Conservation (phyloP, 2,888 invertebrate genomes). For the Gari tellinella region DNA sequence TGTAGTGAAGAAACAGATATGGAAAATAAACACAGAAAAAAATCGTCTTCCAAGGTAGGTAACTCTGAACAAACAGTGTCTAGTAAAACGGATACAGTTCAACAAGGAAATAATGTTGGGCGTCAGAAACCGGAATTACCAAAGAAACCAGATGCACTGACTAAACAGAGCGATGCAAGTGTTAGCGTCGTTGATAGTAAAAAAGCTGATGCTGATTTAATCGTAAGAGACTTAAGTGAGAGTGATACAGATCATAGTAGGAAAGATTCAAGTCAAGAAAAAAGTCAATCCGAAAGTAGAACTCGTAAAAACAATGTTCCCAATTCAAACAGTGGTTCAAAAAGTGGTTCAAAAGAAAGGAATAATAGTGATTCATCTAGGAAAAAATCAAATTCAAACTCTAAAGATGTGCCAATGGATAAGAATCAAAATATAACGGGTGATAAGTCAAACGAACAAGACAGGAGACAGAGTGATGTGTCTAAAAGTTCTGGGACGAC, state of each 20-base stretch:
- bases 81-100: neutral
- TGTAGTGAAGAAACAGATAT: slow-evolving; percentile 40
- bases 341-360: slow-evolving; percentile 29
- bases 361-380: slow-evolving; percentile 10
- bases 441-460: no score
- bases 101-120: slow-evolving; percentile 23
- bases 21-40: slow-evolving; percentile 30
- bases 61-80: slow-evolving; percentile 18
- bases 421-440: slow-evolving; percentile 58
- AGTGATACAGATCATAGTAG: slow-evolving; percentile 40
- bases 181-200: neutral
- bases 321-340: slow-evolving; percentile 4
- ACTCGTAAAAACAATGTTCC: slow-evolving; percentile 14
- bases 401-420: slow-evolving; percentile 25
- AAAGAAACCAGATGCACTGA: slow-evolving; percentile 52
- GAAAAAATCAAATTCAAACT: no score
- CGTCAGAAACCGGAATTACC: slow-evolving; percentile 62
- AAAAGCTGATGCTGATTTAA: slow-evolving; percentile 31
- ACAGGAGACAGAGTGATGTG: no score
- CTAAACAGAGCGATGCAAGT: slow-evolving; percentile 3
- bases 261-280: slow-evolving; percentile 31
- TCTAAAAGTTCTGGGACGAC: no score
- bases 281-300: slow-evolving; percentile 20
- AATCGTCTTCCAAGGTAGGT: slow-evolving; percentile 27
- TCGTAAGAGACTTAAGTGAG: slow-evolving; percentile 55